phyloP scores from a whole-genome alignment of 2,888 invertebrate species.

The Dasysyrphus tricinctus region DNA sequence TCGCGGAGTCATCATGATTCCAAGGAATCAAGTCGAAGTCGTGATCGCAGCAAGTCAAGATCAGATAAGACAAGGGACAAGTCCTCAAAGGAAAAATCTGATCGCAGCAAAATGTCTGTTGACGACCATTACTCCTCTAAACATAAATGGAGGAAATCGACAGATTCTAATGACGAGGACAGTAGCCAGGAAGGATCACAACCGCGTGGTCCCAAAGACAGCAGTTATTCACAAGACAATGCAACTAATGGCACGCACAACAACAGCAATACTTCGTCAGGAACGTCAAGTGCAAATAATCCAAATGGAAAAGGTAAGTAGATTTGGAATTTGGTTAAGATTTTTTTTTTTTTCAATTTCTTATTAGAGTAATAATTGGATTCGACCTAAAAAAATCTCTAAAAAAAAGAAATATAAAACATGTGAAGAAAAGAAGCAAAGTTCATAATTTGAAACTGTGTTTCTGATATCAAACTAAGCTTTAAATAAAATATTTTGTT shows the following conservation, averaged over 20 bases:
- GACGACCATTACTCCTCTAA: slow-evolving; percentile 90
- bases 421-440: no score
- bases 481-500: neutral
- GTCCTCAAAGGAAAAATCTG: slow-evolving; percentile 81
- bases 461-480: neutral
- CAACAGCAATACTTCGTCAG: slow-evolving; percentile 53
- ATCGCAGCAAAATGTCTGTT: slow-evolving; percentile 63
- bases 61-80: slow-evolving; percentile 75
- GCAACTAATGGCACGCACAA: slow-evolving; percentile 50
- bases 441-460: no score
- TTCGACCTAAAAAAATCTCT: no score
- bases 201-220: slow-evolving; percentile 32
- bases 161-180: slow-evolving; percentile 89
- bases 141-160: slow-evolving; percentile 88
- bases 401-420: no score
- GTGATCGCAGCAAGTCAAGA: slow-evolving; percentile 77
- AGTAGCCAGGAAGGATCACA: slow-evolving; percentile 80
- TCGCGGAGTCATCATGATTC: slow-evolving; percentile 83
- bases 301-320: slow-evolving; percentile 46
- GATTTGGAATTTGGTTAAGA: no score
- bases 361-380: no score
- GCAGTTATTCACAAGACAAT: slow-evolving; percentile 47
- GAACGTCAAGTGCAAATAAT: slow-evolving; percentile 48
- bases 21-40: slow-evolving; percentile 78
- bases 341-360: no score